Conservation (phyloP, 2,888 invertebrate genomes). For the Cephus nigrinus region DNA sequence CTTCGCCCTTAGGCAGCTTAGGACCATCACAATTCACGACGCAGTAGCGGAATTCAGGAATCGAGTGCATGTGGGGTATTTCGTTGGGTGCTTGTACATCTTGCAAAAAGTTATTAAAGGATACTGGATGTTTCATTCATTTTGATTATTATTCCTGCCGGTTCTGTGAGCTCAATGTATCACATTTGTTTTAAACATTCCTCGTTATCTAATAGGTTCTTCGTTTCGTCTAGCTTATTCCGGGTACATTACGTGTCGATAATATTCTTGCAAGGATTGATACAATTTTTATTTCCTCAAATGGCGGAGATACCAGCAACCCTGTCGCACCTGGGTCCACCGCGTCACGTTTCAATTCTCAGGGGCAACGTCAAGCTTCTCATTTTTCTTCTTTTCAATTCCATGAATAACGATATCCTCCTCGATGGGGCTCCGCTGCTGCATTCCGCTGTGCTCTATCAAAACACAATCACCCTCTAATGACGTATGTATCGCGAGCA, state of each 20-base stretch:
- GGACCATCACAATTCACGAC: conserved; percentile 53
- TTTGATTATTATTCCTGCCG: conserved; percentile 23
- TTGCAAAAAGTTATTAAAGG: conserved; percentile 10
- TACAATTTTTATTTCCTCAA: not conserved
- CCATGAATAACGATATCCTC: not conserved
- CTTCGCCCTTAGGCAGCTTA: conserved; percentile 55
- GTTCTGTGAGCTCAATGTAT: conserved; percentile 38
- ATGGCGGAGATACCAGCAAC: not conserved
- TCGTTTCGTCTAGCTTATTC: not conserved
- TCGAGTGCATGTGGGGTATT: not conserved
- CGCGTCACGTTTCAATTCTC: not conserved
- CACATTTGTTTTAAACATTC: conserved; percentile 44
- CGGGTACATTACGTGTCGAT: not conserved
- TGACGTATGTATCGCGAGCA: not conserved
- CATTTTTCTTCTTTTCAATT: not conserved
- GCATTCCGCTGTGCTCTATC: not conserved
- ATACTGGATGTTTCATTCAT: conserved; percentile 1
- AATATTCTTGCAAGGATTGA: not conserved
- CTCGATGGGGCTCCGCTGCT: not conserved
- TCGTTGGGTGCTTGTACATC: not conserved
- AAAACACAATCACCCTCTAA: not conserved
- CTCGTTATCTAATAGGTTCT: not conserved
- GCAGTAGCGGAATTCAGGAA: conserved; percentile 15
- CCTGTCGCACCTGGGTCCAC: not conserved
- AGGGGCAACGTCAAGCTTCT: not conserved